Percentiles rank a stretch among this genome's conserved stretches.
These are phyloP conservation scores for Idris sp. DNA, from an alignment of 1,140 invertebrate genomes.

Conservation along the genomic window DNA sequence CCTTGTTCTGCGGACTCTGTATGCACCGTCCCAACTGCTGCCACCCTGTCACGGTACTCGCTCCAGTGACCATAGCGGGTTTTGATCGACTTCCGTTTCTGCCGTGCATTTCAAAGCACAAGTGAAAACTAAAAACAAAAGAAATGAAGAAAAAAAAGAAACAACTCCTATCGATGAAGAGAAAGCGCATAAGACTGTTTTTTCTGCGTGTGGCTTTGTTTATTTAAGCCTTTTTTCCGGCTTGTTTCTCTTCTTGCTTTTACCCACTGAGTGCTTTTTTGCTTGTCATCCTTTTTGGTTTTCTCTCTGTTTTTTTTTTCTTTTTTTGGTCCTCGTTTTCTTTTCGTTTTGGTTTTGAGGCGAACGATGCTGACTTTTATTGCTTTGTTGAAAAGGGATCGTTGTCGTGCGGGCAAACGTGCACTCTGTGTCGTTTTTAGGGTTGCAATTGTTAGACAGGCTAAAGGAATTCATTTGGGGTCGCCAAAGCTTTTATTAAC, in stretches of 20 bases:
- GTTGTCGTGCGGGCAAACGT: constrained; percentile 16
- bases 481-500: constrained; percentile 48
- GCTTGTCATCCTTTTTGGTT: no score
- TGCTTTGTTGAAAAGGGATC: constrained; percentile 45
- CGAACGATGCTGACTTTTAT: constrained; percentile 45
- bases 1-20: constrained; percentile 20
- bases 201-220: constrained; percentile 12
- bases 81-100: constrained; percentile 62
- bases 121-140: constrained; percentile 56
- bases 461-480: constrained; percentile 23
- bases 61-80: constrained; percentile 61
- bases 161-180: constrained; percentile 23
- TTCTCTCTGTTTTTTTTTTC: no score
- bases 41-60: constrained; percentile 61
- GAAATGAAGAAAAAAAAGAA: constrained; percentile 37
- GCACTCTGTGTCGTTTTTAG: constrained; percentile 30
- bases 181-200: constrained; percentile 41
- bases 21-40: constrained; percentile 53
- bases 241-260: no score
- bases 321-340: no score
- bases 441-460: constrained; percentile 22
- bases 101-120: constrained; percentile 58
- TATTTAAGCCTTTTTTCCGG: no score
- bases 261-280: no score
- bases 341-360: constrained; percentile 40